Conservation (phyloP, 2,797 vertebrate species). For the Poecilia wingei region DNA sequence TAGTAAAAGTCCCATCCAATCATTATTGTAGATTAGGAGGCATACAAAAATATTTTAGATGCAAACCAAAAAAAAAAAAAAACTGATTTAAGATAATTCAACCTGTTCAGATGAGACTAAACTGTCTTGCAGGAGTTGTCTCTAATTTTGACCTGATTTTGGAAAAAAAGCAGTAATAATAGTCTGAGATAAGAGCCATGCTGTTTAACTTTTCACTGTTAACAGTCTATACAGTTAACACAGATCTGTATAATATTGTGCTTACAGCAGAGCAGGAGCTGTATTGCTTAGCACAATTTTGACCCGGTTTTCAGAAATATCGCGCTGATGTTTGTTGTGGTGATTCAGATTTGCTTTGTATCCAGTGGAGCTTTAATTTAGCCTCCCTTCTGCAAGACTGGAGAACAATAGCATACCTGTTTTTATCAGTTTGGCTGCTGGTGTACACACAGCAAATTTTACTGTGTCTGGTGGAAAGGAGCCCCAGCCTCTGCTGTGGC, state of each 20-base stretch:
- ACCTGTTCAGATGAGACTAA: background rate
- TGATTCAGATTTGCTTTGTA: slow-evolving; percentile 24
- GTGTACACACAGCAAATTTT: slow-evolving; percentile 15
- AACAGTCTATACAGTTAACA: slow-evolving; percentile 2
- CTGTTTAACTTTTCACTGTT: slow-evolving; percentile 29
- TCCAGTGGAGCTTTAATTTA: background rate
- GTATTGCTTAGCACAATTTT: slow-evolving; percentile 22
- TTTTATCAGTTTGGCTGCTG: slow-evolving; percentile 27
- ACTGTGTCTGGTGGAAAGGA: slow-evolving; percentile 23
- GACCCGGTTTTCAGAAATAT: slow-evolving; percentile 48
- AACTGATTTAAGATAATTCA: background rate
- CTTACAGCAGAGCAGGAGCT: slow-evolving; percentile 7
- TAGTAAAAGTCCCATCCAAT: slow-evolving; percentile 19
- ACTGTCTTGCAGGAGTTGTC: background rate
- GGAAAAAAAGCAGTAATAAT: slow-evolving; percentile 9
- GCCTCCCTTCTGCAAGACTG: background rate
- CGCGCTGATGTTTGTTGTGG: slow-evolving; percentile 17
- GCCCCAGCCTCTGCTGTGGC: slow-evolving; percentile 25
- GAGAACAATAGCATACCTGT: slow-evolving; percentile 23
- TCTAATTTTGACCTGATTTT: slow-evolving; percentile 39
- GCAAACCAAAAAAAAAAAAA: background rate
- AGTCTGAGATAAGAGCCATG: slow-evolving; percentile 28
- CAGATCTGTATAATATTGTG: background rate
- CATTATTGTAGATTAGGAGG: background rate
- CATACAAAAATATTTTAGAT: slow-evolving; percentile 1